Evolutionary conservation across 2,113 vertebrate species (phyloP), one percentile per base, ranked within the genome.

Genomic region (Rhipidura dahli): DNA sequence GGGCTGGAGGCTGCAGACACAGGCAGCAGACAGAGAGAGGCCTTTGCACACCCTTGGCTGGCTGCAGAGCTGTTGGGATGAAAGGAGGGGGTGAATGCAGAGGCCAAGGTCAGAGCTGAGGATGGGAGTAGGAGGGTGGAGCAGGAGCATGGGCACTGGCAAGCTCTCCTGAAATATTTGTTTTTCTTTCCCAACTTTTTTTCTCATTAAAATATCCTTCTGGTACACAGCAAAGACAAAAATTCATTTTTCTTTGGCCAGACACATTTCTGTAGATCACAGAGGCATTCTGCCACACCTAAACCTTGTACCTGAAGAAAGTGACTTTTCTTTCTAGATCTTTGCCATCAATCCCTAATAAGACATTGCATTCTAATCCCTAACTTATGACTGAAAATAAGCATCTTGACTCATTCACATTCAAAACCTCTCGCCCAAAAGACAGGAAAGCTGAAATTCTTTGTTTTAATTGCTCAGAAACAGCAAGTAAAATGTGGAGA

Each of bases 1-100:
- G 59, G 3, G 2, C 2, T 37, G 30, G 3, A 6, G 31, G 19
- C 33, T 24, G 20, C 18, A 54, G 14, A 27, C 1, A 0, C 2
- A 10, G 3, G 15, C 5, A 1, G 26, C 60, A 68, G 33, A 28
- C 21, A 60, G 71, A 60, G 42, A 60, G 71, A 60, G 42, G 54
- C 1, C 0, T 17, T 28, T 16, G 6, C 30, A 17, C 12, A 10
- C 3, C 44, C 60, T 44, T 45, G 16, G 9, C 10, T 53, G n/a
- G 17, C 69, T 16, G 30, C 39, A 40, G 83, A 63, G 45, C 45
- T 49, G 39, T 5, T 42, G 47, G 35, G 57, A 64, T 31, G 26
- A 50, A 77, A 92, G 65, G 20, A 86, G 76, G 19, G 37, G 27
- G 33, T 54, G 78, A 78, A 83, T 45, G 28, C 18, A 31, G 19